Base-by-base conservation (phyloP, 2,888 invertebrate species). In the Pammene fasciana region DNA sequence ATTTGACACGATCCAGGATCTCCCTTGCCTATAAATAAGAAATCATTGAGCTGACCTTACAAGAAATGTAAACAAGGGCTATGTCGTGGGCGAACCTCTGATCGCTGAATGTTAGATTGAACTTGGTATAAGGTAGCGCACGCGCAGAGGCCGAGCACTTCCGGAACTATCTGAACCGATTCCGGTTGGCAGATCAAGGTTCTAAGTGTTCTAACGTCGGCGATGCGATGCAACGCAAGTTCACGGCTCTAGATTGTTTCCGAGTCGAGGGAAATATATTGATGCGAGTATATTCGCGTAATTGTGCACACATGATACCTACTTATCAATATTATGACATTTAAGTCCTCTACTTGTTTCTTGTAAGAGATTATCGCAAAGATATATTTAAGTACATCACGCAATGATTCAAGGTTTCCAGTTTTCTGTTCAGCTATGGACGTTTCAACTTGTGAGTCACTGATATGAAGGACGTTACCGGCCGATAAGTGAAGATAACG, bases 131-230 rank as follows among this genome's bases (percentile, higher is more conserved):
- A 8, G n/a, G 57, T 55, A 56, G 68, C 57, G 52, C 38, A 52
- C 61, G 67, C 59, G 16, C 34, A 13, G 54, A 68, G 59, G 70
- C 54, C 65, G 65, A 18, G 38, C 55, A 55, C 59, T 70, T 60
- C 65, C 70, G 70, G 60, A 56, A 65, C 65, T 41, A 48, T 26
- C 48, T 14, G 18, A 16, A 55, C 60, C n/a, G 48, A 60, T 70
- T 70, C 70, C 65, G 65, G 59, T 65, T 65, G 9, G 16, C 57
- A 60, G 65, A 70, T 65, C 70, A 70, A 70, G 70, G 70, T 36
- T 62, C n/a, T n/a, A n/a, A n/a, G 62, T 62, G 62, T n/a, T n/a
- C n/a, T n/a, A n/a, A 61, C 61, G 61, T 52, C 46, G 60, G 7
- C 45, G 26, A 34, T 16, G 45, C 36, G 5, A 50, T 48, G 38